phyloP scores from a whole-genome alignment of 2,888 invertebrate species.

The Sarcophaga rosellei region DNA sequence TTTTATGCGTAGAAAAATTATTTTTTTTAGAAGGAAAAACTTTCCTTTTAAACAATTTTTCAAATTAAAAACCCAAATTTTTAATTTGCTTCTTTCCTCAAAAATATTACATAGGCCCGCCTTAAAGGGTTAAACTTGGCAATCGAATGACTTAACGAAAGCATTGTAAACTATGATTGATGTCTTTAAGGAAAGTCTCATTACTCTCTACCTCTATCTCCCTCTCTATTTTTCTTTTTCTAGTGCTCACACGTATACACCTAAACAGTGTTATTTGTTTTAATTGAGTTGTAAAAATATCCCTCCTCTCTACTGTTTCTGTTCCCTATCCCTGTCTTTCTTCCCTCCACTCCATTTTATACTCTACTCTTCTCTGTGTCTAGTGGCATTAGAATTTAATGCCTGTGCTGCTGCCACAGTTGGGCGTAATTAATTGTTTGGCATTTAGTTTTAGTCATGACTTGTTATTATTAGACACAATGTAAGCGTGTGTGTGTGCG shows the following conservation, averaged over 20 bases:
- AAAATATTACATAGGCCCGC: background rate
- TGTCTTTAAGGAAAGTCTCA: background rate
- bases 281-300: no score
- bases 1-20: no score
- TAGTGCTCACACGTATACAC: no score
- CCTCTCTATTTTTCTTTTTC: background rate
- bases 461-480: background rate
- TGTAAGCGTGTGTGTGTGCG: background rate
- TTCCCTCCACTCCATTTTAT: background rate
- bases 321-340: no score
- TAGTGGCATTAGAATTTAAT: constrained; percentile 12
- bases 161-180: constrained; percentile 22
- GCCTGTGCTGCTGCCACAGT: background rate
- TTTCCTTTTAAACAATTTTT: no score
- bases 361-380: background rate
- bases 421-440: constrained; percentile 17
- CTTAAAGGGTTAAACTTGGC: background rate
- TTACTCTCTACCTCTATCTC: background rate
- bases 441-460: background rate
- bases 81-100: background rate
- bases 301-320: no score
- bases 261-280: no score
- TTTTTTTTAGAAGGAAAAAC: no score
- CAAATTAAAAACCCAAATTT: no score
- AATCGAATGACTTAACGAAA: background rate